Conservation (phyloP, 2,888 invertebrate species). For the Xestia ashworthii region DNA sequence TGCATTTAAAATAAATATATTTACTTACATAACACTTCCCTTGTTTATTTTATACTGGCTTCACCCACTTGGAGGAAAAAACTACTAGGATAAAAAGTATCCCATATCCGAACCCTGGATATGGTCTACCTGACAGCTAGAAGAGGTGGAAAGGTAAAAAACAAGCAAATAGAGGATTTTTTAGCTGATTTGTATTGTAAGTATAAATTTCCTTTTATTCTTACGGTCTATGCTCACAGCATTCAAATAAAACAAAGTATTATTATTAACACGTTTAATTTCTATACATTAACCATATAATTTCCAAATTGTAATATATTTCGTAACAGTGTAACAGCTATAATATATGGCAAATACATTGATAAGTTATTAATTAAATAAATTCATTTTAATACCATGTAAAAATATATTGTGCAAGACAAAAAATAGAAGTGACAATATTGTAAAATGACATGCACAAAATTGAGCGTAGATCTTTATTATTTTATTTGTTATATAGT, state of each 20-base stretch:
- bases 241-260: conserved; percentile 41
- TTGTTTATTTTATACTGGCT: background rate
- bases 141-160: background rate
- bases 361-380: conserved; percentile 22
- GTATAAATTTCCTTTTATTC: background rate
- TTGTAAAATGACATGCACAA: background rate
- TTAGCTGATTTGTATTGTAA: background rate
- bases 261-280: conserved; percentile 65
- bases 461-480: background rate
- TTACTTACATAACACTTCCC: conserved; percentile 28
- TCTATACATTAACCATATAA: conserved; percentile 45
- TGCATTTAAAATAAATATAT: conserved; percentile 64
- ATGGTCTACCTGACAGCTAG: background rate
- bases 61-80: background rate
- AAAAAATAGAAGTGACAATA: conserved; percentile 32
- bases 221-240: background rate
- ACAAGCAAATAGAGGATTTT: background rate
- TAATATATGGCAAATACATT: conserved; percentile 34
- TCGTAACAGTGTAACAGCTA: conserved; percentile 62
- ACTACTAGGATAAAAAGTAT: background rate
- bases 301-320: conserved; percentile 53
- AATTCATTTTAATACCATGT: conserved; percentile 24
- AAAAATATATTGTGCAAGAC: conserved; percentile 35
- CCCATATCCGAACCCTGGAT: background rate
- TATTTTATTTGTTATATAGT: background rate